Evolutionary conservation across 2,113 vertebrate genomes (phyloP).

Genomic region (Gavia stellata): DNA sequence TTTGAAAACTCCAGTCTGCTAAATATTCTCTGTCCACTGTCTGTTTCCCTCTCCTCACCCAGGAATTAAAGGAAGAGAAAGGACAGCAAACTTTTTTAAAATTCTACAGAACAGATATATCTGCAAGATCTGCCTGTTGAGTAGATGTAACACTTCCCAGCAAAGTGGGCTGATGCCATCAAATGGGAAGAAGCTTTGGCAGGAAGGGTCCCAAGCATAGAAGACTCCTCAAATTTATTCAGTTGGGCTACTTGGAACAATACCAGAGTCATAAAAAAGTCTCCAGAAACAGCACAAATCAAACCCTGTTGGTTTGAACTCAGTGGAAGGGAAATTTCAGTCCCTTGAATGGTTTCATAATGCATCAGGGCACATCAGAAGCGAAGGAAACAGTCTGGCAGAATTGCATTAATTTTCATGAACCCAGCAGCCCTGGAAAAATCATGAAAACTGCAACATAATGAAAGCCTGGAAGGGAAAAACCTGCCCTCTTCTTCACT

Average conservation of each 20-base stretch:
- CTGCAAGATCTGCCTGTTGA: background rate
- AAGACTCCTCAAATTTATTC: background rate
- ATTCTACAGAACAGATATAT: background rate
- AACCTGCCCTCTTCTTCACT: constrained; percentile 66
- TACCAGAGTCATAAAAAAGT: background rate
- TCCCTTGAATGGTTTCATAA: constrained; percentile 61
- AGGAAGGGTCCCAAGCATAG: background rate
- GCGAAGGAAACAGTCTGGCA: constrained; percentile 62
- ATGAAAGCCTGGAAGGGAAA: constrained; percentile 72
- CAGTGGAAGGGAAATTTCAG: constrained; percentile 52
- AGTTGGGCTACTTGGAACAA: background rate
- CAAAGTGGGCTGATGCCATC: background rate
- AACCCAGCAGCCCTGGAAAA: constrained; percentile 67
- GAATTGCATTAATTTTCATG: constrained; percentile 75
- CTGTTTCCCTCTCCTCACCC: background rate
- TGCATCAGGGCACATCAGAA: constrained; percentile 67
- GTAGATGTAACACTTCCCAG: background rate
- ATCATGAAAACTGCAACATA: constrained; percentile 71
- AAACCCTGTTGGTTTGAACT: constrained; percentile 40
- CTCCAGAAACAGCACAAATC: background rate
- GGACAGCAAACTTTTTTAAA: background rate
- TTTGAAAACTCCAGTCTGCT: constrained; percentile 7
- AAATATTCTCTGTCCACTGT: background rate
- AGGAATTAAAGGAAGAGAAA: background rate
- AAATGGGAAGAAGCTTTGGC: background rate